phyloP scores from a whole-genome alignment of 2,113 vertebrate species.

The Xiphophorus couchianus region DNA sequence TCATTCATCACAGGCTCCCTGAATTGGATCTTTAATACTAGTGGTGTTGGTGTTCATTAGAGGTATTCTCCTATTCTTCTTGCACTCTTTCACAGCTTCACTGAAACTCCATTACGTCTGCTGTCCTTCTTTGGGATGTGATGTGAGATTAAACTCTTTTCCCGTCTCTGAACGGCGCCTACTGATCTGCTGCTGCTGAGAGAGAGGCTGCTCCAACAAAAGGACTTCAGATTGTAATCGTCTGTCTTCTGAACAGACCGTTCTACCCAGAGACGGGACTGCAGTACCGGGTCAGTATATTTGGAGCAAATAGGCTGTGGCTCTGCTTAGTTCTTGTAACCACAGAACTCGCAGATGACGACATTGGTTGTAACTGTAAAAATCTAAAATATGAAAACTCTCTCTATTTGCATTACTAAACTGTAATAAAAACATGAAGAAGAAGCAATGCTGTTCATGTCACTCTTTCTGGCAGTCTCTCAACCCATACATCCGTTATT shows the following conservation, averaged over 20 bases:
- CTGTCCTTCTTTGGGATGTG: slow-evolving; percentile 41
- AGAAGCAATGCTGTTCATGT: neutral
- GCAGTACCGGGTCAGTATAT: neutral
- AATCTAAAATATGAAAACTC: neutral
- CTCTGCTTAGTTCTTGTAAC: slow-evolving; percentile 6
- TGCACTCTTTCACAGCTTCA: slow-evolving; percentile 10
- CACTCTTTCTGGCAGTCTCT: neutral
- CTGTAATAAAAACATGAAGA: neutral
- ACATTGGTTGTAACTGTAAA: neutral
- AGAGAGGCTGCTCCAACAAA: slow-evolving; percentile 22
- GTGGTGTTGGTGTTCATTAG: neutral
- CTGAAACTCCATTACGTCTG: slow-evolving; percentile 42
- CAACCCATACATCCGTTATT: neutral
- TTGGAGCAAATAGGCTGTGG: slow-evolving; percentile 13
- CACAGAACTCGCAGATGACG: neutral
- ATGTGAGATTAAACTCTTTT: slow-evolving; percentile 31
- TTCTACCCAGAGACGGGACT: slow-evolving; percentile 1
- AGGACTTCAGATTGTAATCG: slow-evolving; percentile 35
- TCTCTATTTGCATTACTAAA: neutral
- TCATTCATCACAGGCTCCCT: neutral
- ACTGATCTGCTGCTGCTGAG: slow-evolving; percentile 22
- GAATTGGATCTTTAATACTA: neutral
- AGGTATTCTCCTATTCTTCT: slow-evolving; percentile 1
- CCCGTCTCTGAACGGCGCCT: neutral
- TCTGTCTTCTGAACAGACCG: slow-evolving; percentile 22